Conservation (phyloP, 2,888 invertebrate genomes). For the Coleophora flavipennella region DNA sequence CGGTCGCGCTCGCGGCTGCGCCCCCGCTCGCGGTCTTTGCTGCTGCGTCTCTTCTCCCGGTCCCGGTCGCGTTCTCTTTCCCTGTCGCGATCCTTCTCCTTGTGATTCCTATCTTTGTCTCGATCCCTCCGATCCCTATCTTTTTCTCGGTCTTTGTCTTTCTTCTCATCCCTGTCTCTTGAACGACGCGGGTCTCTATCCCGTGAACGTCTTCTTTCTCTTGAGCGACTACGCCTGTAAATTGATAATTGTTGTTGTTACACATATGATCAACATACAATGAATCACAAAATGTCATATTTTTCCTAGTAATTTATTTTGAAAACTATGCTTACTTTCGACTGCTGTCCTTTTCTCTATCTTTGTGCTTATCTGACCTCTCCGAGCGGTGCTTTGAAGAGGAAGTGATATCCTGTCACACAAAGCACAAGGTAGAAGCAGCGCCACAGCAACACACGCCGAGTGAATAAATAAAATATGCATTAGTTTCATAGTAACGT, state of each 20-base stretch:
- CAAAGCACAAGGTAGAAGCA: conserved; percentile 75
- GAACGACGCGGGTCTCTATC: conserved; percentile 14
- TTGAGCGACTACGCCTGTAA: conserved; percentile 53
- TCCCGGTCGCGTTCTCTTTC: conserved; percentile 34
- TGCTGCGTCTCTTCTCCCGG: conserved; percentile 27
- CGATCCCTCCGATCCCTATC: conserved; percentile 34
- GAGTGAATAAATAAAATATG: conserved; percentile 69
- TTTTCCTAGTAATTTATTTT: too few relatives aligned
- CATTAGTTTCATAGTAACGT: conserved; percentile 60
- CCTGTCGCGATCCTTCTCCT: conserved; percentile 43
- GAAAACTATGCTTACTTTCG: conserved; percentile 38
- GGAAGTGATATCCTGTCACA: conserved; percentile 73
- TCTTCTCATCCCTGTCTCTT: conserved; percentile 53
- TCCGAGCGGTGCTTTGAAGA: conserved; percentile 70
- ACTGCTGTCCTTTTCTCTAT: conserved; percentile 48
- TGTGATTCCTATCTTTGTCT: conserved; percentile 35
- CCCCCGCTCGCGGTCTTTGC: conserved; percentile 43
- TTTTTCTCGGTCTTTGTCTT: conserved; percentile 22
- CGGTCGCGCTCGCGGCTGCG: conserved; percentile 30
- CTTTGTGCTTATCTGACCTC: conserved; percentile 70
- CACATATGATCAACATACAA: too few relatives aligned
- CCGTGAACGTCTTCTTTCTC: conserved; percentile 51
- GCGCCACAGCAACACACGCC: conserved; percentile 74
- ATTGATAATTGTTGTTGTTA: too few relatives aligned
- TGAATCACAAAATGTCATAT: too few relatives aligned